Percentiles rank a stretch among this genome's conserved stretches.
Evolutionary conservation across 2,888 invertebrate genomes (phyloP).

Genomic region (Psococerastis gibbosa): DNA sequence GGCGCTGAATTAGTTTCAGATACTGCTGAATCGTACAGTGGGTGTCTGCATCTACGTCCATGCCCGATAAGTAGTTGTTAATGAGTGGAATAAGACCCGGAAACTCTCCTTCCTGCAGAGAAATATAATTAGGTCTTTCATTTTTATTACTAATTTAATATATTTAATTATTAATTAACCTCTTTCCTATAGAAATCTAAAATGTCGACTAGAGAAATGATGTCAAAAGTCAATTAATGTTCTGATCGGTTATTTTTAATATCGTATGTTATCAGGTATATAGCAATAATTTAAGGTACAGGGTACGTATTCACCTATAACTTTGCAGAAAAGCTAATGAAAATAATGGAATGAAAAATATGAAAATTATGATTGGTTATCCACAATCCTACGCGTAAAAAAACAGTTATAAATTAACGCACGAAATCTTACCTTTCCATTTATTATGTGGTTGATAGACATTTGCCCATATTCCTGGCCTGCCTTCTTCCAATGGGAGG

Average conservation of each 20-base stretch:
- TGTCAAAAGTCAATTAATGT: too few species aligned
- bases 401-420: background rate
- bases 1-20: slow-evolving; percentile 71
- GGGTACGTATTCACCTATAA: too few species aligned
- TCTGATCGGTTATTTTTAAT: too few species aligned
- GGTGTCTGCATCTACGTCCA: slow-evolving; percentile 97
- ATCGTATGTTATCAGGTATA: too few species aligned
- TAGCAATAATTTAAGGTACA: too few species aligned
- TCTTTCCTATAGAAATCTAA: too few species aligned
- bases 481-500: slow-evolving; percentile 19
- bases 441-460: slow-evolving; percentile 92
- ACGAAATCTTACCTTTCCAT: slow-evolving; percentile 60
- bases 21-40: slow-evolving; percentile 95
- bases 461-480: slow-evolving; percentile 36
- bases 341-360: too few species aligned
- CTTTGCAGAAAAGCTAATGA: too few species aligned
- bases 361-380: too few species aligned
- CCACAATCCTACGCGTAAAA: too few species aligned
- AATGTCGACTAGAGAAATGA: too few species aligned
- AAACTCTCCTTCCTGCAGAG: slow-evolving; percentile 58
- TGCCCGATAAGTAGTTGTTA: slow-evolving; percentile 78
- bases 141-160: background rate
- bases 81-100: slow-evolving; percentile 90
- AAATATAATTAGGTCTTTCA: background rate
- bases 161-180: too few species aligned